Conservation (phyloP, 1,140 invertebrate species). For the Pseudomyrmex gracilis region DNA sequence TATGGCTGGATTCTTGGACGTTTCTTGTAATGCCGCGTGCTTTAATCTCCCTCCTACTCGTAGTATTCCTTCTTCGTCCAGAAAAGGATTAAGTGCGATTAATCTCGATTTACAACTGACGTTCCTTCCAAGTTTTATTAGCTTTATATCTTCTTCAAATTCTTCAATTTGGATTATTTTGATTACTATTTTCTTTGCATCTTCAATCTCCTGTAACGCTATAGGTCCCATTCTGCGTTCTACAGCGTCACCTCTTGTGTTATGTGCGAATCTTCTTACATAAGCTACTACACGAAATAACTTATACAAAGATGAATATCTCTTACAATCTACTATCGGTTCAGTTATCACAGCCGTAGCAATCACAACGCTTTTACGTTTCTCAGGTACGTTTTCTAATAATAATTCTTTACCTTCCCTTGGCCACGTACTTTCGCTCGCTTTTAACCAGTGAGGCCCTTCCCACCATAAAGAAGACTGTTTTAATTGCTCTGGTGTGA, state of each 20-base stretch:
- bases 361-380: not conserved
- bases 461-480: not conserved
- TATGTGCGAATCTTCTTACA: not conserved
- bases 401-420: not conserved
- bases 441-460: not conserved
- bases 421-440: not conserved
- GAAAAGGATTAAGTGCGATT: not conserved
- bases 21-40: not conserved
- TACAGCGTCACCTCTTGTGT: too few species aligned
- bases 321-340: not conserved
- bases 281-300: not conserved
- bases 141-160: too few species aligned
- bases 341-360: not conserved
- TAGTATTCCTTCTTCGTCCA: not conserved
- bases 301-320: not conserved
- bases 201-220: too few species aligned
- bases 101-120: too few species aligned
- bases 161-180: too few species aligned
- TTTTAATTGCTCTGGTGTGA: slow-evolving; percentile 39
- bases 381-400: not conserved
- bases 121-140: too few species aligned
- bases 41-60: slow-evolving; percentile 7
- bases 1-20: not conserved
- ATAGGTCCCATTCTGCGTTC: too few species aligned
- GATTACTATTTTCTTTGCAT: too few species aligned